Base-by-base conservation (phyloP, 2,113 vertebrate species). In the Myxocyprinus asiaticus region DNA sequence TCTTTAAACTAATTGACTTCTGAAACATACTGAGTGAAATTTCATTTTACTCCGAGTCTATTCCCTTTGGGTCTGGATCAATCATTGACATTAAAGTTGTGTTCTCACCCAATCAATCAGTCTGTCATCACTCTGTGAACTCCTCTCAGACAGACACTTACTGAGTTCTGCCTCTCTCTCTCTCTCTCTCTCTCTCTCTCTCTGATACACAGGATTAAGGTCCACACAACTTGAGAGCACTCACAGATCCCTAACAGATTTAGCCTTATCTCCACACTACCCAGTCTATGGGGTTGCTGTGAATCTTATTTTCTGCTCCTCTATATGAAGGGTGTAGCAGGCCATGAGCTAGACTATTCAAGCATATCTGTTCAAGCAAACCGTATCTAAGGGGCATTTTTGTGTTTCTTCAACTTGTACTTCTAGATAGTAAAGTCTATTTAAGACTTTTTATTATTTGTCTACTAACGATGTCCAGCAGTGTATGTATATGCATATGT, bases 11-110 rank as follows among this genome's bases (percentile, higher is more conserved):
- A 48, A 33, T 50, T 33, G 61, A 62, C 50, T 59, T 55, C 66
- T 48, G n/a, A 58, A 74, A 45, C 33, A 12, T 59, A 48, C 11
- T 7, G 22, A 78, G 56, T 64, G 48, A 22, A 79, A 42, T 75
- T 68, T 58, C 9, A 71, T 69, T 69, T 58, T 14, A 63, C 14
- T 45, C 9, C 3, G 17, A 33, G 22, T 33, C 69, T 58, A 55
- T 59, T 82, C 68, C 51, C 42, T 43, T 61, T 65, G 12, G 50
- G 44, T 63, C 17, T 44, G 65, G 67, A 77, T 83, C 82, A 81
- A 48, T 75, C 75, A 75, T 62, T 78, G 64, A 50, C 79, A 78
- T 68, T 77, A 73, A 67, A 43, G 53, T 67, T 62, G 42, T 75
- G 67, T 58, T 63, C 61, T 72, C 6, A 12, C 45, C 61, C 2